phyloP scores from a whole-genome alignment of 2,888 invertebrate genomes.

The Hololepta plana region DNA sequence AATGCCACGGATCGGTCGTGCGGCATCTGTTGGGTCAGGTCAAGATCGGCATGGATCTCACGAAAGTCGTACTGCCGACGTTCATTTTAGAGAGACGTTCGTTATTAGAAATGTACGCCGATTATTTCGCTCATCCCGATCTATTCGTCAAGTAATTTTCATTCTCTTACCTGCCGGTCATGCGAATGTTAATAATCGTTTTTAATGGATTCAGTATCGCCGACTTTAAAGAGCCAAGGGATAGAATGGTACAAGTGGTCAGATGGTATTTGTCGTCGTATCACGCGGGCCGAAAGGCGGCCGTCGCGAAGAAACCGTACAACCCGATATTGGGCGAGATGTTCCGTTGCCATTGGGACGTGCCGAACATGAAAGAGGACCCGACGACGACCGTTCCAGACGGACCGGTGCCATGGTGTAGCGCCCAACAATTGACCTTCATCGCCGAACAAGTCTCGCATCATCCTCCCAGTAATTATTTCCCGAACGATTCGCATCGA shows the following conservation, averaged over 20 bases:
- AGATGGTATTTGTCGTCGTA: constrained; percentile 97
- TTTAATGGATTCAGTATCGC: constrained; percentile 45
- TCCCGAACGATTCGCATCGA: too few relatives aligned
- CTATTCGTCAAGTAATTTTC: constrained; percentile 65
- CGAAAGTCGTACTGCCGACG: constrained; percentile 95
- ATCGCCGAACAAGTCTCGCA: constrained; percentile 98
- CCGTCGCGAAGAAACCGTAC: constrained; percentile 97
- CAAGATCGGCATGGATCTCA: constrained; percentile 98
- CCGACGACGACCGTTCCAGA: constrained; percentile 27
- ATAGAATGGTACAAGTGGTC: constrained; percentile 86
- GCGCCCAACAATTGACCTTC: constrained; percentile 74
- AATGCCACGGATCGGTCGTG: constrained; percentile 93
- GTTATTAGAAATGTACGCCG: constrained; percentile 98
- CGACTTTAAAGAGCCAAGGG: constrained; percentile 67
- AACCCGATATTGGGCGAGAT: constrained; percentile 79
- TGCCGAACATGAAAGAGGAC: constrained; percentile 17
- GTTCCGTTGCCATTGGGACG: constrained; percentile 61
- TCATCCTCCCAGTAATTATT: constrained; percentile 77
- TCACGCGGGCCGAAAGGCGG: constrained; percentile 93
- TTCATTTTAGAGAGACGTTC: constrained; percentile 96
- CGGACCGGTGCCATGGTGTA: constrained; percentile 86
- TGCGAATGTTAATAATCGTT: constrained; percentile 3
- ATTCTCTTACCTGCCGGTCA: neutral
- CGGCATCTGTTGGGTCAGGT: constrained; percentile 94
- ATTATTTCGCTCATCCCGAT: constrained; percentile 99